phyloP scores from a whole-genome alignment of 2,113 vertebrate species.

The Podarcis cretensis region DNA sequence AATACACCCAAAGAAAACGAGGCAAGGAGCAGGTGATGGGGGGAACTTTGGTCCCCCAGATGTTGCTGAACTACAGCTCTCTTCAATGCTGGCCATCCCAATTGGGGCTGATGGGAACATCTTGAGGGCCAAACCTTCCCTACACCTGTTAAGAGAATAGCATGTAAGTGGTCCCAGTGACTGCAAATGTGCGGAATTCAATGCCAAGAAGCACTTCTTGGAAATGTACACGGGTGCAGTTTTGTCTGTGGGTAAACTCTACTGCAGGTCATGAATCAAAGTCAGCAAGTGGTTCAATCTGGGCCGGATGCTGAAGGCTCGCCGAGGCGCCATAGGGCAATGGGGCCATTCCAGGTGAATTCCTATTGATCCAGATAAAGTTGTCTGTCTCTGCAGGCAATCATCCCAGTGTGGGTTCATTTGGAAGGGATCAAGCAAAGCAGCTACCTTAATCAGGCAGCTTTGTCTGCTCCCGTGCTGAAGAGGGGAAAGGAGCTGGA shows the following conservation, averaged over 20 bases:
- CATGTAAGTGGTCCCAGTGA: too few relatives aligned
- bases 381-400: accelerated
- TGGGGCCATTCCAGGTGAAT: constrained; percentile 9
- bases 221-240: background rate
- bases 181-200: too few relatives aligned
- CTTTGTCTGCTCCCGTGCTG: background rate
- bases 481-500: constrained; percentile 4
- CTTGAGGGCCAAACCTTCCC: too few relatives aligned
- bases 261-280: background rate
- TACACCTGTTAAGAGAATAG: too few relatives aligned
- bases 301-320: too few relatives aligned
- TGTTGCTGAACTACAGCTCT: too few relatives aligned
- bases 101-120: too few relatives aligned
- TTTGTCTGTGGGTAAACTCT: background rate
- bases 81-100: too few relatives aligned
- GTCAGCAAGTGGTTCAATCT: background rate
- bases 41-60: too few relatives aligned
- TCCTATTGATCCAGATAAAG: background rate
- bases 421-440: constrained; percentile 1
- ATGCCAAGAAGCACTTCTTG: too few relatives aligned
- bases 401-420: background rate
- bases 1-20: too few relatives aligned
- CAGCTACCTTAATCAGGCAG: background rate
- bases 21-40: too few relatives aligned
- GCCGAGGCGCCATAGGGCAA: background rate